These are phyloP conservation scores for Stenoptilia bipunctidactyla DNA, from an alignment of 2,888 invertebrate species.

Conservation along the genomic window DNA sequence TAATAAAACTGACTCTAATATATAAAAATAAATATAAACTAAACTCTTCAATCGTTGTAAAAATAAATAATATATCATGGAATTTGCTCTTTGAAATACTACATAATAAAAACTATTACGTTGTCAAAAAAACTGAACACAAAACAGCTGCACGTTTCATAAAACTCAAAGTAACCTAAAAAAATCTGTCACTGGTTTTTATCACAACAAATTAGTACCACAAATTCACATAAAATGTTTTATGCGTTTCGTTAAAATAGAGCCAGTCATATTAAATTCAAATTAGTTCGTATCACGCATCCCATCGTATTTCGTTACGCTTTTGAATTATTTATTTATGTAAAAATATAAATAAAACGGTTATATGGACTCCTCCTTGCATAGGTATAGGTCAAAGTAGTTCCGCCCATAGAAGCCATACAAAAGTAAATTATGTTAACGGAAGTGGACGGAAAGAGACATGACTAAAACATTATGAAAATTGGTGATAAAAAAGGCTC, in stretches of 20 bases:
- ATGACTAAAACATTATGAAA: too few relatives aligned
- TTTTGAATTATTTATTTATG: conserved; percentile 52
- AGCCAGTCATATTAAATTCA: conserved; percentile 49
- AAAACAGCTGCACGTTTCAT: too few relatives aligned
- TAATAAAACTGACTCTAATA: too few relatives aligned
- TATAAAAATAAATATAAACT: too few relatives aligned
- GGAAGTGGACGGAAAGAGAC: too few relatives aligned
- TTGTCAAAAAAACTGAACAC: too few relatives aligned
- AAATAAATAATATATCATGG: too few relatives aligned
- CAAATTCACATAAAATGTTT: conserved; percentile 35
- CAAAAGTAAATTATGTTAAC: background rate
- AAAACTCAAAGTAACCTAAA: too few relatives aligned
- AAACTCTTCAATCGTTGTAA: too few relatives aligned
- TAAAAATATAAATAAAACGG: conserved; percentile 43
- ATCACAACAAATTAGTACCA: conserved; percentile 19
- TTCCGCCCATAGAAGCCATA: conserved; percentile 29
- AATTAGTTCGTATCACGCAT: conserved; percentile 46
- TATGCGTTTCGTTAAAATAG: conserved; percentile 41
- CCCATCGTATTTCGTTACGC: conserved; percentile 47
- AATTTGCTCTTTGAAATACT: too few relatives aligned
- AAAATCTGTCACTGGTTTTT: background rate
- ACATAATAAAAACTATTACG: too few relatives aligned
- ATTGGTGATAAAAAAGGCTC: too few relatives aligned
- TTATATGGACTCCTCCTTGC: conserved; percentile 44
- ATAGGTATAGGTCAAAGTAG: conserved; percentile 22